Evolutionary conservation across 2,888 invertebrate genomes (phyloP), one percentile per base, ranked within the genome.

Genomic region (Zele albiditarsus): DNA sequence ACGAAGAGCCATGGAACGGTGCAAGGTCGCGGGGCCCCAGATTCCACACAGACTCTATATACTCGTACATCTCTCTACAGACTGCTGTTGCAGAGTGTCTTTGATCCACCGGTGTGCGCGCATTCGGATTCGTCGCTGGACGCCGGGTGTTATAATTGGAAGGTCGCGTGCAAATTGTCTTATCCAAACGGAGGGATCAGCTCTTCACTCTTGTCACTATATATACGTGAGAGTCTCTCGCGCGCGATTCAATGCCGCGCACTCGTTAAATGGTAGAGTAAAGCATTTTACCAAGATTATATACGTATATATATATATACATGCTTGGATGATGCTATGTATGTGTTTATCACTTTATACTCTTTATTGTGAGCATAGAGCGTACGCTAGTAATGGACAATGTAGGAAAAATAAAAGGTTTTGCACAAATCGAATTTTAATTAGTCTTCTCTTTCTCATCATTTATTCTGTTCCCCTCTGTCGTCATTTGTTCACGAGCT

Each of bases 81-180:
- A 38, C 8, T 38, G 20, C 20, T 53, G 53, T 10, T 53, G 23
- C 23, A 53, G 10, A 53, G 53, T 53, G 53, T 42, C 69, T 69
- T 69, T 69, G 69, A 69, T 69, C 53, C 58, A 69, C 69, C 58
- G 69, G 38, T 60, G 27, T 28, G 16, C 28, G 25, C 60, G 60
- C 60, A 53, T 53, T 53, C 20, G 60, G 60, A 27, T 60, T 60
- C 60, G 28, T 60, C 60, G 53, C 20, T 31, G 53, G 53, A 68
- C 68, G 28, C 31, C 57, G 25, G 42, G 74, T 74, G 74, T 74
- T 74, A 74, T 74, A 74, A 74, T 74, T 74, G 74, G 74, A 74
- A 74, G 74, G 70, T 70, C 65, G 69, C 69, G 74, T 66, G 70
- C 70, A 70, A 74, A 74, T 74, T 74, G 74, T 74, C 73, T 74